Base-by-base conservation (phyloP, 2,888 invertebrate genomes). In the Dryobota labecula region DNA sequence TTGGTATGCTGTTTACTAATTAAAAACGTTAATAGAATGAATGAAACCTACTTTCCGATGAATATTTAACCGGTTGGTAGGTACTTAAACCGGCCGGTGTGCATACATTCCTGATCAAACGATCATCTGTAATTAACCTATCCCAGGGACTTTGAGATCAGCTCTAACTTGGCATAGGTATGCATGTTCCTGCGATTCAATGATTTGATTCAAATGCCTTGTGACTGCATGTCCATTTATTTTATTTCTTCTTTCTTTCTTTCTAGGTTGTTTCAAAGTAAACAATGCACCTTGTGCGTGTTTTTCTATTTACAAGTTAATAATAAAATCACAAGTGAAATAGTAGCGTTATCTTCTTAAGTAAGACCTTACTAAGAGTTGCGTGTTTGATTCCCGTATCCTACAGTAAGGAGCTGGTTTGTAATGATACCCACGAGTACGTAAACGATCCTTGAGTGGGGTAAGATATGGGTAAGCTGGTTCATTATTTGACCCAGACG, bases 51-150 rank as follows among this genome's bases (percentile, higher is more conserved):
- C 69, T 76, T 68, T 84, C 60, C 64, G 63, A 69, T 73, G 77
- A 65, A 70, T 76, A 84, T 84, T 58, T 75, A 83, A 86, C 81
- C 80, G 53, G 82, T 78, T 72, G 18, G 82, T 73, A 65, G 18
- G 36, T 30, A n/a, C 30, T 30, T n/a, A 24, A 30, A 66, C 61
- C 47, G 27, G 57, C 53, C 45, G 15, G 41, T 77, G 47, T 57
- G 73, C 56, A 45, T 81, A 30, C 51, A 57, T 66, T 62, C 56
- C 33, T 30, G 38, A 38, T 47, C 30, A 53, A 33, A 24, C 49
- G 24, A 64, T 58, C 64, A 56, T 18, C 38, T 57, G 30, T 54
- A 63, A 66, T 58, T 41, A 66, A 38, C 51, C 27, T 30, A 53
- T 53, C 41, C 60, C 20, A 54, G 45, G 56, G 36, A 65, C 47